Base-by-base conservation (phyloP, 64 coral and sea anemone genomes). In the Cladopsammia gracilis region DNA sequence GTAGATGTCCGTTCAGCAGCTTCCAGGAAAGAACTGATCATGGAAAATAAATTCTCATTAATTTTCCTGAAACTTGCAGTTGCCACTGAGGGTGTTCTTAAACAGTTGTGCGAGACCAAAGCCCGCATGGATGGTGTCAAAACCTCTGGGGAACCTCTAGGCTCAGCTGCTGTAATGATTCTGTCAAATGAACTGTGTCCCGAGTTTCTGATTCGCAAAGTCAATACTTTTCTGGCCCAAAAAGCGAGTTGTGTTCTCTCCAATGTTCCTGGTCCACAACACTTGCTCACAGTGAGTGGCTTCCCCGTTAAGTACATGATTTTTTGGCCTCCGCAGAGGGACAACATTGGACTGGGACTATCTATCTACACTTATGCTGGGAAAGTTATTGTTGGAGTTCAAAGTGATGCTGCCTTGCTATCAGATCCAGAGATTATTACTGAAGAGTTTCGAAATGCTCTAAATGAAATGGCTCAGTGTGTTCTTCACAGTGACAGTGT, bases 191-290 rank as follows among this genome's bases (percentile, higher is more conserved):
- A 87, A 56, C 87, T 96, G n/a, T 64, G 76, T 8, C 98, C 98
- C 2, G 98, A 99, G 57, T 47, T 52, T 57, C 16, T 99, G 25
- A 26, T 84, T 13, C 88, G 82, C n/a, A 89, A 85, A 16, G 11
- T 91, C 2, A 46, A 89, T 13, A 72, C 70, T 3, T 82, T 83
- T 48, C 73, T 96, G 15, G 20, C 84, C 2, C 56, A 83, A 25
- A 99, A 99, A 61, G 25, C 83, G 2, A 96, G 72, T 14, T 91
- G 95, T 91, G 98, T 99, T 12, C 12, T 99, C 12, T 99, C 98
- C 8, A 99, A 99, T 94, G 98, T 99, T 0, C 98, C 98, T 4
- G 98, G 98, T 65, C 94, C 98, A n/a, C 83, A 73, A 13, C 7
- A 77, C 7, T 70, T 49, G 0, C 84, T 99, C 64, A 51, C 46